phyloP scores from a whole-genome alignment of 2,888 invertebrate species.

The Drosophila mercatorum region DNA sequence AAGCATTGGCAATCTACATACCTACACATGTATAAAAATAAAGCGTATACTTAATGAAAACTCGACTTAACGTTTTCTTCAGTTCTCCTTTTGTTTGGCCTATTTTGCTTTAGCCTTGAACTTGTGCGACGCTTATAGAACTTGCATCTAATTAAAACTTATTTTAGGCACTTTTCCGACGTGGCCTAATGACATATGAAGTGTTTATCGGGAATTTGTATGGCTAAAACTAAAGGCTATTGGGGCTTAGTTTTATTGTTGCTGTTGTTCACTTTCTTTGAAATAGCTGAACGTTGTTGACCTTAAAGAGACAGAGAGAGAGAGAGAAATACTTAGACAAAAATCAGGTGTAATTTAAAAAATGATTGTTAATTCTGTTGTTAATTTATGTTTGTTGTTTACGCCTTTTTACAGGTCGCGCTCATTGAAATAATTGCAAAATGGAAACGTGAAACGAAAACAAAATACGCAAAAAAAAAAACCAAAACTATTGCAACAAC shows the following conservation, averaged over 20 bases:
- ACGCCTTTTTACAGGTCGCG: slow-evolving; percentile 43
- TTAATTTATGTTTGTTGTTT: slow-evolving; percentile 29
- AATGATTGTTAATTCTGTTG: slow-evolving; percentile 31
- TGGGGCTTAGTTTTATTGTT: background rate
- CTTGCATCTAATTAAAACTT: slow-evolving; percentile 34
- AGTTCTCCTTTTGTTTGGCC: slow-evolving; percentile 14
- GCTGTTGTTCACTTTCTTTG: slow-evolving; percentile 35
- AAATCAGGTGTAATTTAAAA: slow-evolving; percentile 13
- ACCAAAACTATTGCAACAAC: slow-evolving; percentile 17
- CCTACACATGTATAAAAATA: background rate
- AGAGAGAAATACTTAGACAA: background rate
- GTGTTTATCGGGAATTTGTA: slow-evolving; percentile 22
- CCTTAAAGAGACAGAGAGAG: slow-evolving; percentile 19
- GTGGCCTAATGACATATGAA: slow-evolving; percentile 19
- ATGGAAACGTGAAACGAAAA: slow-evolving; percentile 45
- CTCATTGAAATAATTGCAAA: slow-evolving; percentile 48
- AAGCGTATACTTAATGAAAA: background rate
- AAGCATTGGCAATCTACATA: background rate
- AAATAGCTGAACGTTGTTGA: slow-evolving; percentile 32
- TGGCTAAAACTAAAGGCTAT: background rate
- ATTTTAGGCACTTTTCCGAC: slow-evolving; percentile 22
- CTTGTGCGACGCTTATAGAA: slow-evolving; percentile 16
- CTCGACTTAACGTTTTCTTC: background rate
- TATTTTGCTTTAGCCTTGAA: slow-evolving; percentile 39
- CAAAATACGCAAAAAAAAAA: slow-evolving; percentile 31